Evolutionary conservation across 2,888 invertebrate species (phyloP).

Genomic region (Cosmopolites sordidus): DNA sequence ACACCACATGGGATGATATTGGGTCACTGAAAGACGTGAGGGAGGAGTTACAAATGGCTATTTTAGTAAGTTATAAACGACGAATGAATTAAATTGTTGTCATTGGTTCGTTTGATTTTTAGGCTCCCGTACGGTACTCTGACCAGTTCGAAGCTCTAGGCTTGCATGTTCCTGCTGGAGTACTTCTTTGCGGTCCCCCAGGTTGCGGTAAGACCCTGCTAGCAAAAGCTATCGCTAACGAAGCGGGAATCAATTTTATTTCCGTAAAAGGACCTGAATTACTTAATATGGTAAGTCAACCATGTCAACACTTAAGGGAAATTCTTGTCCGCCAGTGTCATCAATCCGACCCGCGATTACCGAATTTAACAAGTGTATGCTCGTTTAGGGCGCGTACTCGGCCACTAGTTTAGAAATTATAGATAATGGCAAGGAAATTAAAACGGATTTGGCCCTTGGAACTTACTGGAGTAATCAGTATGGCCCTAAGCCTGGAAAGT

Average conservation of each 20-base stretch:
- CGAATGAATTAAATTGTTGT: no score
- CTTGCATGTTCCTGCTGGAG: conserved; percentile 78
- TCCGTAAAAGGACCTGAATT: conserved; percentile 98
- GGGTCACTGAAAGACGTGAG: conserved; percentile 86
- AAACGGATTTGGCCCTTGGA: no score
- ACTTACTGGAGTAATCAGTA: no score
- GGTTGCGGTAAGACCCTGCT: conserved; percentile 95
- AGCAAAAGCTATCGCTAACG: conserved; percentile 98
- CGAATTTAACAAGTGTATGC: no score
- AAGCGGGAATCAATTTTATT: conserved; percentile 97
- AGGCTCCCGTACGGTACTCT: conserved; percentile 87
- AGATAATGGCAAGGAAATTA: no score
- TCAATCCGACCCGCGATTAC: no score
- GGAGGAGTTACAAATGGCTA: conserved; percentile 84
- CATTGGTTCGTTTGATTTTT: conserved; percentile 5
- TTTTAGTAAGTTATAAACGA: conserved; percentile 58
- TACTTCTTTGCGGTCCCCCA: conserved; percentile 93
- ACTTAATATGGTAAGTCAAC: conserved; percentile 81
- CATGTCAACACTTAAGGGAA: no score
- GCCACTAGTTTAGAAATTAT: no score
- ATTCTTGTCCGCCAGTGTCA: no score
- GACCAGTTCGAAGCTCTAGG: conserved; percentile 76
- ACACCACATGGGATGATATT: conserved; percentile 95
- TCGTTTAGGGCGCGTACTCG: no score
- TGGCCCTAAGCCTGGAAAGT: no score